Conservation (phyloP, 2,888 invertebrate genomes). For the Cephonodes hylas region DNA sequence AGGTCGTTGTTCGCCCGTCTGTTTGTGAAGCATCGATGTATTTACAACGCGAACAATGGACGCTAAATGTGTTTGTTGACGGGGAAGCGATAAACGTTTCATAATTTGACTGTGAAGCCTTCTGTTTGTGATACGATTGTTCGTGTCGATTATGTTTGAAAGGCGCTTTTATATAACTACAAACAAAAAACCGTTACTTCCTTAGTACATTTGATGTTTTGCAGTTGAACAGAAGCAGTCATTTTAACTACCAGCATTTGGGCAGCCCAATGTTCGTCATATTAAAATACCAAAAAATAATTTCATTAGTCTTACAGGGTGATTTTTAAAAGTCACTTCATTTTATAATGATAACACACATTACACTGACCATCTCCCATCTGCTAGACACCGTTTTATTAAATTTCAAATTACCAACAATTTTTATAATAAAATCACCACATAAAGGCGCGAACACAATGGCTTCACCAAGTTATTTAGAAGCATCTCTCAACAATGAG, state of each 20-base stretch:
- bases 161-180: neutral
- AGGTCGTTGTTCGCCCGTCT: slow-evolving; percentile 35
- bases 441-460: neutral
- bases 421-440: neutral
- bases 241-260: too few species aligned
- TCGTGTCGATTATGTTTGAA: neutral
- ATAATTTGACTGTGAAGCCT: neutral
- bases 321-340: too few species aligned
- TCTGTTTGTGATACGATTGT: neutral
- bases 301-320: too few species aligned
- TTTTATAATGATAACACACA: neutral
- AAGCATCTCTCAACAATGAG: neutral
- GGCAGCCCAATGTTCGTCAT: too few species aligned
- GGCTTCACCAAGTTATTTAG: neutral
- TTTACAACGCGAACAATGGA: slow-evolving; percentile 38
- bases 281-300: too few species aligned
- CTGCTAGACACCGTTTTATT: too few species aligned
- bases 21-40: slow-evolving; percentile 36
- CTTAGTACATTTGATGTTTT: neutral
- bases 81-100: slow-evolving; percentile 30
- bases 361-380: too few species aligned
- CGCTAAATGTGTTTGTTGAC: slow-evolving; percentile 41
- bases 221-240: too few species aligned
- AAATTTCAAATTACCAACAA: neutral
- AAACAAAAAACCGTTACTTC: neutral